Evolutionary conservation across 2,888 invertebrate species (phyloP), one percentile per base, ranked within the genome.

Genomic region (Drosophila phalerata): DNA sequence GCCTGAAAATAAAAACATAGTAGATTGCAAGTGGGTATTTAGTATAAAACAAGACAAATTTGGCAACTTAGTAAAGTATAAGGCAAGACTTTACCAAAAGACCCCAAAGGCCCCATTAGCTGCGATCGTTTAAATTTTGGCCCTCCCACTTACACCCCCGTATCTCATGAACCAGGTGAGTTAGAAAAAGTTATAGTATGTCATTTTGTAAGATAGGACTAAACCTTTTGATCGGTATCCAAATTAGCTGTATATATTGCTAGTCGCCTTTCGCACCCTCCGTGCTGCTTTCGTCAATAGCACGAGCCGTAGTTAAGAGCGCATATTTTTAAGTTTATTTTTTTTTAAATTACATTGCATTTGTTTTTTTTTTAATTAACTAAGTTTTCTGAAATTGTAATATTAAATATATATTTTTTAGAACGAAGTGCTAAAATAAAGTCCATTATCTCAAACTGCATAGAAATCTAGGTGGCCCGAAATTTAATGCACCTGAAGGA

Each of bases 401-500:
- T 45, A 32, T 45, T 47, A 34, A 22, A 30, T 38, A 40, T 49
- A 4, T 40, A 17, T 40, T 47, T 74, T 87, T 92, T 88, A 92
- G 88, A 92, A 92, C 91, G 92, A 92, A 90, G 91, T 92, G 90
- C 91, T 92, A 90, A 92, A 92, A 90, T 92, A 91, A 85, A 91
- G 89, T 88, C 92, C 91, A 89, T 90, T 90, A 81, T 92, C 92
- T 87, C 90, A 92, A 90, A 90, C 90, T 92, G 92, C 92, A 92
- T 92, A 92, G 92, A 90, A 91, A 92, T 84, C 92, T 90, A 81
- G 92, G 92, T 87, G 92, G 92, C 79, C 91, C 92, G 72, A 92
- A 91, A 90, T 92, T 92, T 77, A 91, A 91, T 84, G 91, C 88
- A 85, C 91, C 91, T 80, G 91, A 89, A 70, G 91, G 84, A 72